These are phyloP conservation scores for Tonatia bakeri DNA, from an alignment of 2,113 vertebrate species.

Conservation along the genomic window DNA sequence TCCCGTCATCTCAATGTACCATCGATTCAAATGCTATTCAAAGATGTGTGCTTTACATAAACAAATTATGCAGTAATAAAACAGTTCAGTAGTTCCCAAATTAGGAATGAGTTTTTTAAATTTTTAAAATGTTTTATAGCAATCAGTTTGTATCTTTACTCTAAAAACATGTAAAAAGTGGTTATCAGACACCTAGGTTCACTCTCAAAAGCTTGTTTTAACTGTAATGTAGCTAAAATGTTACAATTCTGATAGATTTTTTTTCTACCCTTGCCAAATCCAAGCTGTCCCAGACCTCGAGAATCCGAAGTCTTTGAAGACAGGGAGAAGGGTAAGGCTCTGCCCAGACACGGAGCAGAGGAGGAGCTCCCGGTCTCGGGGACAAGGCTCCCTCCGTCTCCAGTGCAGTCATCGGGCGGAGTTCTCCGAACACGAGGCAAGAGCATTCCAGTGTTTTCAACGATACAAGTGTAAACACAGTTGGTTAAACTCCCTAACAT, in stretches of 20 bases:
- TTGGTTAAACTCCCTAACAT: slow-evolving; percentile 15
- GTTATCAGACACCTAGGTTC: background rate
- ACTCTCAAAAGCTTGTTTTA: background rate
- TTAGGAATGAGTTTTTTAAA: slow-evolving; percentile 17
- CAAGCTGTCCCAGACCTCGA: background rate
- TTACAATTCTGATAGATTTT: background rate
- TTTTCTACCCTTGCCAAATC: background rate
- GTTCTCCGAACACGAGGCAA: background rate
- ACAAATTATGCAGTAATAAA: slow-evolving; percentile 17
- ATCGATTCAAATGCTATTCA: background rate
- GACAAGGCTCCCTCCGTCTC: background rate
- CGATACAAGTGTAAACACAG: background rate
- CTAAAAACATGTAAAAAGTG: background rate
- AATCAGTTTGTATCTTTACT: background rate
- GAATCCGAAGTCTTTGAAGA: background rate
- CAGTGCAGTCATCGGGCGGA: background rate
- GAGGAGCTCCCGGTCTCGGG: background rate
- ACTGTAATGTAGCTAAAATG: background rate
- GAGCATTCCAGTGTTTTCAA: background rate
- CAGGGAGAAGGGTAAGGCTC: background rate
- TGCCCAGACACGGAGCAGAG: background rate
- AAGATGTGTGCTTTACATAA: background rate
- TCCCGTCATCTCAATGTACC: slow-evolving; percentile 12
- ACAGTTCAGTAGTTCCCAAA: background rate
- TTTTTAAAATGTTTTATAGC: slow-evolving; percentile 14